These are phyloP conservation scores for Ammodramus savannarum DNA, from an alignment of 2,113 vertebrate species.

Conservation along the genomic window DNA sequence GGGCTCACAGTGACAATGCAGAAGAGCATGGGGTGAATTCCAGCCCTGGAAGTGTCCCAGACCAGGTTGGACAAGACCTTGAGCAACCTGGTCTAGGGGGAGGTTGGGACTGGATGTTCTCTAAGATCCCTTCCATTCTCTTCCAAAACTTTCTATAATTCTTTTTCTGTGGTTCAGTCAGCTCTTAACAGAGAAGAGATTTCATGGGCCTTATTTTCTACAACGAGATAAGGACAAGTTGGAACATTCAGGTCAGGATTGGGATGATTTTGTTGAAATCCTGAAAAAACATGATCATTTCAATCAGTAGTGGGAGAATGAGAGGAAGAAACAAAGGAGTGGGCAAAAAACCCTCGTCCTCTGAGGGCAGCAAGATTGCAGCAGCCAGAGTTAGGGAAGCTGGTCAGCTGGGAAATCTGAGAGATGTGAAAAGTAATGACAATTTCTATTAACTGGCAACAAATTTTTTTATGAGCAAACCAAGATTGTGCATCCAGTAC, in stretches of 20 bases:
- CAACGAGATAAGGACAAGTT: neutral
- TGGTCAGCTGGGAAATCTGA: neutral
- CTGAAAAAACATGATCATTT: neutral
- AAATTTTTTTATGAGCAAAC: neutral
- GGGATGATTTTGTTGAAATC: neutral
- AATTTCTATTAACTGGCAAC: neutral
- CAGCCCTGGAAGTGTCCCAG: neutral
- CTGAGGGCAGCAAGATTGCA: neutral
- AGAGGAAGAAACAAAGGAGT: neutral
- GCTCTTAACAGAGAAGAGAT: neutral
- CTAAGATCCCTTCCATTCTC: neutral
- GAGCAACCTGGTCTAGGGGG: neutral
- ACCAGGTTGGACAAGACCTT: neutral
- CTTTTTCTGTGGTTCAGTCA: neutral
- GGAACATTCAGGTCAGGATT: neutral
- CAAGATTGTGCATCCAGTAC: neutral
- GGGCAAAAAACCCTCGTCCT: neutral
- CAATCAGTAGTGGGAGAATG: neutral
- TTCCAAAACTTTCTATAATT: neutral
- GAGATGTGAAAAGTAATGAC: neutral
- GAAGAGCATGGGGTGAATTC: neutral
- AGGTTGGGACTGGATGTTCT: neutral
- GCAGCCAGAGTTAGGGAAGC: neutral
- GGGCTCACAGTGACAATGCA: neutral
- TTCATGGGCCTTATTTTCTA: neutral